phyloP scores from a whole-genome alignment of 2,888 invertebrate genomes.

The Cephus runcator region DNA sequence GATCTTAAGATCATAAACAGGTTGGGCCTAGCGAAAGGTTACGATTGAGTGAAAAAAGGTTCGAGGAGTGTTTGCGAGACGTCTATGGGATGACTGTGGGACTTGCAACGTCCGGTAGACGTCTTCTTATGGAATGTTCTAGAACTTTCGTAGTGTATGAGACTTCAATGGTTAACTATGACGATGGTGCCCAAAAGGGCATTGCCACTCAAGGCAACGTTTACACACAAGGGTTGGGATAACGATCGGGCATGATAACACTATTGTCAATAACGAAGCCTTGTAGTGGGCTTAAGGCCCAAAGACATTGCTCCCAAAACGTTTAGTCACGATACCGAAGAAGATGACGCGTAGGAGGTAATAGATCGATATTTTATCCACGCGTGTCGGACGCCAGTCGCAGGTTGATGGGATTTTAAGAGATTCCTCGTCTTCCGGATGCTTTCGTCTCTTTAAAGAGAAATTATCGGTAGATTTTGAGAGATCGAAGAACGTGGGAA shows the following conservation, averaged over 20 bases:
- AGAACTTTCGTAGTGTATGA: neutral
- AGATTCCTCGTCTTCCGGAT: neutral
- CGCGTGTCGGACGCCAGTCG: neutral
- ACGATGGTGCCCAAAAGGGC: neutral
- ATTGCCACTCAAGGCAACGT: neutral
- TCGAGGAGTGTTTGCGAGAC: neutral
- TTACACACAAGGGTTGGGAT: neutral
- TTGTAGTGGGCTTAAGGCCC: neutral
- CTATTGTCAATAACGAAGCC: neutral
- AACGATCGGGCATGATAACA: neutral
- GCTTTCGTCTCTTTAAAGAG: too few species aligned
- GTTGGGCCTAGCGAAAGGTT: neutral
- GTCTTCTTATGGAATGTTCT: neutral
- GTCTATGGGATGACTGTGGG: neutral
- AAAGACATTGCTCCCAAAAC: neutral
- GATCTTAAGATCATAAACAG: neutral
- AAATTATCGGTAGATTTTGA: neutral
- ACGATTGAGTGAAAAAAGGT: neutral
- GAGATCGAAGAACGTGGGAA: neutral
- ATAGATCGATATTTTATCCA: conserved; percentile 44
- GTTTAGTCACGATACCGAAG: conserved; percentile 3
- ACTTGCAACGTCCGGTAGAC: too few species aligned
- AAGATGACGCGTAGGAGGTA: conserved; percentile 28
- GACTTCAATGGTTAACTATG: neutral
- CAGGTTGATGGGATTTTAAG: neutral